phyloP scores from a whole-genome alignment of 2,888 invertebrate genomes.

The Phoronis australis region DNA sequence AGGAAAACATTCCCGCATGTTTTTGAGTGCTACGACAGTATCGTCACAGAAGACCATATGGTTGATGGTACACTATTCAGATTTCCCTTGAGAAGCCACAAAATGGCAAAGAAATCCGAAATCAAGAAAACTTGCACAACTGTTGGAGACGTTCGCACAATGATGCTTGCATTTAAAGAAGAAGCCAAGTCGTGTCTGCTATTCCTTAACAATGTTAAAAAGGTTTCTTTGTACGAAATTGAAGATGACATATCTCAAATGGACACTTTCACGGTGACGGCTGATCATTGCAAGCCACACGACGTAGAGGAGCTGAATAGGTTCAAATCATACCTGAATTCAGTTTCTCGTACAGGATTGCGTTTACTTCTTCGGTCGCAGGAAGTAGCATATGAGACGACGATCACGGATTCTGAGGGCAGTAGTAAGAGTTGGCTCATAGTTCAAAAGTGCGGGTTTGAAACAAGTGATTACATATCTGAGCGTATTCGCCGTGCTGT shows the following conservation, averaged over 20 bases:
- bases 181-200: conserved; percentile 33
- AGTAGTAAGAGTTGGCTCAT: conserved; percentile 24
- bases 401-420: background rate
- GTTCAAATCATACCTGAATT: conserved; percentile 1
- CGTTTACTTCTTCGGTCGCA: too few species aligned
- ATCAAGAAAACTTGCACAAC: conserved; percentile 20
- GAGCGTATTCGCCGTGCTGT: too few species aligned
- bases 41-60: too few species aligned
- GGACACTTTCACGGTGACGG: conserved; percentile 12
- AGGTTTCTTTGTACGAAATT: conserved; percentile 21
- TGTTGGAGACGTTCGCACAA: conserved; percentile 11
- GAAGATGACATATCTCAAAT: conserved; percentile 9
- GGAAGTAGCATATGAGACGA: too few species aligned
- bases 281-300: conserved; percentile 4
- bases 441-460: conserved; percentile 27
- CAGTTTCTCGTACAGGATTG: too few species aligned
- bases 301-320: conserved; percentile 4
- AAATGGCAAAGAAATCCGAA: conserved; percentile 25
- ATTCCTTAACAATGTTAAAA: conserved; percentile 34
- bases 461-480: too few species aligned
- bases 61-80: conserved; percentile 39
- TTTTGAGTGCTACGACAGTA: too few species aligned
- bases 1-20: too few species aligned
- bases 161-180: conserved; percentile 24
- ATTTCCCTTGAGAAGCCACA: conserved; percentile 40